Evolutionary conservation across 2,888 invertebrate genomes (phyloP).

Genomic region (Artemia sinica): DNA sequence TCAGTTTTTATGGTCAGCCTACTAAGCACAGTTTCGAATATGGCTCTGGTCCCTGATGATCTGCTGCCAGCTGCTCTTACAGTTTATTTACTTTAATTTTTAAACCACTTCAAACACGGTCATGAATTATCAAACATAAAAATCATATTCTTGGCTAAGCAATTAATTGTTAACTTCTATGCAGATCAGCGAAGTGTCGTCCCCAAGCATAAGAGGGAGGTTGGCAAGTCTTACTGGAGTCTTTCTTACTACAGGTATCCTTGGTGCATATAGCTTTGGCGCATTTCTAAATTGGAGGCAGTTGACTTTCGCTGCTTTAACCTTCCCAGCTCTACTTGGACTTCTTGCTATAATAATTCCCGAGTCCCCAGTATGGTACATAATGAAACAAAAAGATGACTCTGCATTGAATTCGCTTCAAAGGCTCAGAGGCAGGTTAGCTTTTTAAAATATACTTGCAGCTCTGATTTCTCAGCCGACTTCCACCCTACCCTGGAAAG

Average conservation of each 20-base stretch:
- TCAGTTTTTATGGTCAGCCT: too few relatives aligned
- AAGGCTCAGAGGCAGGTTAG: background rate
- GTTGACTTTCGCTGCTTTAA: background rate
- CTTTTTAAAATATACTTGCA: too few relatives aligned
- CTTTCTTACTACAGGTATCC: background rate
- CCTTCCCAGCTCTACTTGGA: constrained; percentile 6
- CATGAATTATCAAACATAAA: too few relatives aligned
- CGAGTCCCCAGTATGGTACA: background rate
- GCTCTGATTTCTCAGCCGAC: too few relatives aligned
- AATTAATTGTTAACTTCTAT: too few relatives aligned
- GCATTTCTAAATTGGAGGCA: background rate
- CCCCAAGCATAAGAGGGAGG: background rate
- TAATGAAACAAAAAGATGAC: background rate
- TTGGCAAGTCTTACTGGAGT: background rate
- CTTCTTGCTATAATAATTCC: background rate
- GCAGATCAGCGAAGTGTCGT: constrained; percentile 11
- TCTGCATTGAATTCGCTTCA: background rate
- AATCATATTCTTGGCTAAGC: too few relatives aligned
- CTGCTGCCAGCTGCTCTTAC: too few relatives aligned
- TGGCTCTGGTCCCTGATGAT: too few relatives aligned
- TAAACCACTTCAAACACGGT: too few relatives aligned
- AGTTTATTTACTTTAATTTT: too few relatives aligned
- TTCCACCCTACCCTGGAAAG: too few relatives aligned
- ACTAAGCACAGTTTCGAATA: too few relatives aligned
- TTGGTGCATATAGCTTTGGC: constrained; percentile 3